phyloP scores from a whole-genome alignment of 1,140 invertebrate genomes.

The Hylaeus anthracinus region DNA sequence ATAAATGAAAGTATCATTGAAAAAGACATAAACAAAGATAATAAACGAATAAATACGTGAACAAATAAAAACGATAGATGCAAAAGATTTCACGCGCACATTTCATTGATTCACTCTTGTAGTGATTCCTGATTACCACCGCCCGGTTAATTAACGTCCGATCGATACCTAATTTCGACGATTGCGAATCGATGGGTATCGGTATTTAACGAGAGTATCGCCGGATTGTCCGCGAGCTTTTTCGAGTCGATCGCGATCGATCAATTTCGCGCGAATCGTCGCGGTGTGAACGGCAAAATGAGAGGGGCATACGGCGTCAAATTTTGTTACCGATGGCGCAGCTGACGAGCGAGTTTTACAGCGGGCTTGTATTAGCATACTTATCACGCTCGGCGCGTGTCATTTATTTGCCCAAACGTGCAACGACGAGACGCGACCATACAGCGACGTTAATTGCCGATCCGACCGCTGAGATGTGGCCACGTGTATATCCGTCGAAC shows the following conservation, averaged over 20 bases:
- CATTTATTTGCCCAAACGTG: slow-evolving; percentile 51
- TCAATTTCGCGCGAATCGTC: background rate
- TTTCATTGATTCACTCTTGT: too few relatives aligned
- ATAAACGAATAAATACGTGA: too few relatives aligned
- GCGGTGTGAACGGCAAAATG: background rate
- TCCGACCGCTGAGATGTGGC: slow-evolving; percentile 42
- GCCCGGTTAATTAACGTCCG: too few relatives aligned
- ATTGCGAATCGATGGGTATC: too few relatives aligned
- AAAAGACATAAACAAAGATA: too few relatives aligned
- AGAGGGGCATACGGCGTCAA: slow-evolving; percentile 24
- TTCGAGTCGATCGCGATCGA: background rate
- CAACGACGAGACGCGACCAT: slow-evolving; percentile 36
- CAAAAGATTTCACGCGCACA: too few relatives aligned
- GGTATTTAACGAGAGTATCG: too few relatives aligned
- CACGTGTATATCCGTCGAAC: background rate
- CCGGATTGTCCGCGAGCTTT: too few relatives aligned
- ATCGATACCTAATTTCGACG: too few relatives aligned
- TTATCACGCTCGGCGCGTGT: slow-evolving; percentile 50
- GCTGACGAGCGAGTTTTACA: slow-evolving; percentile 58
- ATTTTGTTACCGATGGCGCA: slow-evolving; percentile 58
- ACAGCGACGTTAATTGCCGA: slow-evolving; percentile 52
- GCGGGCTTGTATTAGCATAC: slow-evolving; percentile 62
- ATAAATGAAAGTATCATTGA: too few relatives aligned
- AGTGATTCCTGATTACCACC: too few relatives aligned
- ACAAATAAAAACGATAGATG: too few relatives aligned